Percentiles rank a stretch among this genome's conserved stretches.
Evolutionary conservation across 2,113 vertebrate genomes (phyloP).

Genomic region (Ctenomys sociabilis): DNA sequence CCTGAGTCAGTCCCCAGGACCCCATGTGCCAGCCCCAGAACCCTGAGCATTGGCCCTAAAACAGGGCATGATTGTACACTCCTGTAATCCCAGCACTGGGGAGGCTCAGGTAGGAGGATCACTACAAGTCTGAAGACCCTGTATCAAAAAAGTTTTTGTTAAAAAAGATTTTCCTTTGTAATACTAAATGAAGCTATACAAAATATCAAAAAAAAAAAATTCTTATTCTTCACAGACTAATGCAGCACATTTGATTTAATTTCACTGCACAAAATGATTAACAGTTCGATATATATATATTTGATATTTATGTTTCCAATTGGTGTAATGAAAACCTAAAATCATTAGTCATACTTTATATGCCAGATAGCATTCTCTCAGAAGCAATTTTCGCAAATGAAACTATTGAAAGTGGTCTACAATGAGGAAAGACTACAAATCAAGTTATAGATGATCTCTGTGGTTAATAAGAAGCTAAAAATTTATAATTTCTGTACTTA

Average conservation of each 20-base stretch:
- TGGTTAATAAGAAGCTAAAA: not conserved
- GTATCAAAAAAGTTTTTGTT: no score
- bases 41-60: no score
- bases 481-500: not conserved
- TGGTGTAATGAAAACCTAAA: constrained; percentile 14
- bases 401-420: not conserved
- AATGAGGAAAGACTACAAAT: not conserved
- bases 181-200: not conserved
- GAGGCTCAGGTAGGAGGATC: no score
- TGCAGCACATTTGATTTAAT: not conserved
- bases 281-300: not conserved
- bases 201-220: not conserved
- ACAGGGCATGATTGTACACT: no score
- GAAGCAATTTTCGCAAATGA: not conserved
- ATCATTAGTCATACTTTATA: not conserved
- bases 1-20: no score
- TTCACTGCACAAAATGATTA: not conserved
- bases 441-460: not conserved
- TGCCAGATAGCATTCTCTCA: not conserved
- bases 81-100: no score
- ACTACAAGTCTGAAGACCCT: no score
- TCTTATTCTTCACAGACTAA: not conserved
- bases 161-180: not conserved
- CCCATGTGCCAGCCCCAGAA: no score
- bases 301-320: not conserved